Base-by-base conservation (phyloP, 92 coral and sea anemone genomes). In the Parazoanthus swiftii region DNA sequence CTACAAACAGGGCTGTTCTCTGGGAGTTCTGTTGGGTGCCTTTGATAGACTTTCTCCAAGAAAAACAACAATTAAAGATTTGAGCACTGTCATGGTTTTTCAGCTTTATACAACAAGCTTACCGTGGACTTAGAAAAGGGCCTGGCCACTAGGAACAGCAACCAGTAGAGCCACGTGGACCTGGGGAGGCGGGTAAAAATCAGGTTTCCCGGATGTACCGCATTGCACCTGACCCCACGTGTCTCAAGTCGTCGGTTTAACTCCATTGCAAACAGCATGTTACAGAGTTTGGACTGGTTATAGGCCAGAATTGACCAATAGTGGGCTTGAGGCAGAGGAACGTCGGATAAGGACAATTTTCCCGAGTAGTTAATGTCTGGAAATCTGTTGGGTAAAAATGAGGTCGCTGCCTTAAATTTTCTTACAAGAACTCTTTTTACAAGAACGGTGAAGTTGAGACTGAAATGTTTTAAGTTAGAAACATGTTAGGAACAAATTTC, bases 141-240 rank as follows among this genome's bases (percentile, higher is more conserved):
- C 42, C 93, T 92, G 38, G 95, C 98, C 80, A 95, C 51, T 10
- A 90, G 68, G 80, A 93, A 95, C 65, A 97, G 36, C 43, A 94
- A 29, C 97, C 98, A 92, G 79, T 93, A 97, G 71, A 91, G 77
- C 95, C 98, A 95, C 38, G 98, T 92, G 48, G 88, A 86, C 84
- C 89, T 92, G 26, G 94, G 83, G 48, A 97, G 82, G 72, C 98
- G 92, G 18, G 99, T 93, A 88, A 90, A 93, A 79, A 97, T 95
- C 85, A 97, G 74, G 79, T 97, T 97, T 36, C 99, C 98, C 14
- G 99, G 99, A 90, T 97, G 98, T 10, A 95, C 95, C 13, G 99
- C 98, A 88, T 93, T 93, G 46, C 95, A 88, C 7, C 98, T 95
- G n/a, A 97, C 98, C 20, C 99, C 97, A 37, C 91, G 85, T 77